phyloP scores from a whole-genome alignment of 2,797 vertebrate species.

The Phoxinus dragarum region DNA sequence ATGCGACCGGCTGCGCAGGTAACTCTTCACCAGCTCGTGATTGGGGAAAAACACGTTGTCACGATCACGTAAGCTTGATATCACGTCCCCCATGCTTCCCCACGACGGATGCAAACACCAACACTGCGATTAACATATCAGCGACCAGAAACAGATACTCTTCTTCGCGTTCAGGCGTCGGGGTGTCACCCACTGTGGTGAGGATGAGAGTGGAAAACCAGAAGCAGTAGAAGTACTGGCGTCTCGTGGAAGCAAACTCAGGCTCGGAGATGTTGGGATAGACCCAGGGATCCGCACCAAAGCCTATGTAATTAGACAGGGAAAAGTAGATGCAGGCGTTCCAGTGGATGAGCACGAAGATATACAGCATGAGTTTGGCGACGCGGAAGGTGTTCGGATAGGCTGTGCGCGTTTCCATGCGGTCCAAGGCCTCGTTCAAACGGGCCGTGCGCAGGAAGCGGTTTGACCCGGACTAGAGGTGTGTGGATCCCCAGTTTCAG shows the following conservation, averaged over 20 bases:
- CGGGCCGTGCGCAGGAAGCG: conserved; percentile 83
- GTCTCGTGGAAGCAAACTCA: conserved; percentile 73
- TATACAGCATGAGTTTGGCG: conserved; percentile 88
- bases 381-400: conserved; percentile 90
- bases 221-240: conserved; percentile 92
- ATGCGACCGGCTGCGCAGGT: conserved; percentile 81
- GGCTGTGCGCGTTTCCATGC: conserved; percentile 86
- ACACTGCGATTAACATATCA: conserved; percentile 88
- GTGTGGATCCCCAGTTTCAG: conserved; percentile 74
- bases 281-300: conserved; percentile 87
- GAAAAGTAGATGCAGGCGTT: conserved; percentile 92
- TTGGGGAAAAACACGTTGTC: conserved; percentile 88
- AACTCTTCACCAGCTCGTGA: conserved; percentile 84
- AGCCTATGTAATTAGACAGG: conserved; percentile 83
- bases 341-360: conserved; percentile 91
- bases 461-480: conserved; percentile 84
- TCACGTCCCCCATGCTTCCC: conserved; percentile 88
- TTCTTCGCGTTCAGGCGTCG: conserved; percentile 76
- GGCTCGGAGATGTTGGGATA: conserved; percentile 83
- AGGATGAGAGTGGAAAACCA: conserved; percentile 92
- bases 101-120: conserved; percentile 92
- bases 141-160: conserved; percentile 89
- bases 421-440: conserved; percentile 86
- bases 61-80: conserved; percentile 81
- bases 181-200: conserved; percentile 88